Conservation (phyloP, 1,140 invertebrate genomes). For the Pseudomyrmex sp. region DNA sequence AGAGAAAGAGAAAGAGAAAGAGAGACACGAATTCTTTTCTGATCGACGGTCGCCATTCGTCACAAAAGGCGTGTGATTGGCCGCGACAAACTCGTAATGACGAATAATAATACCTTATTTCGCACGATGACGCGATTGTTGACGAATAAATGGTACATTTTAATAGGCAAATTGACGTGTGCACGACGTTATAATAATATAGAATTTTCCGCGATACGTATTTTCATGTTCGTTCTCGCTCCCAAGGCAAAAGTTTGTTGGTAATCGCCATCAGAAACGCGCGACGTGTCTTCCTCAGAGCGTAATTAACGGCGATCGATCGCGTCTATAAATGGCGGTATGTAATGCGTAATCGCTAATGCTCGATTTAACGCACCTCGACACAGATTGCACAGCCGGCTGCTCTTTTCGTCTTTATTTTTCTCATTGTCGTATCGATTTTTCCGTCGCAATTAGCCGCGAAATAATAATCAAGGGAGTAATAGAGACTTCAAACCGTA, state of each 20-base stretch:
- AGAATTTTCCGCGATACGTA: not conserved
- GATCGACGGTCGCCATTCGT: slow-evolving; percentile 14
- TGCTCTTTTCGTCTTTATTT: slow-evolving; percentile 27
- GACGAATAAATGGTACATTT: not conserved
- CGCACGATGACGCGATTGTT: no score
- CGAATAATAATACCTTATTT: no score
- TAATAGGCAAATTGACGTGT: not conserved
- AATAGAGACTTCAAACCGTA: not conserved
- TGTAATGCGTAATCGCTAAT: slow-evolving; percentile 39
- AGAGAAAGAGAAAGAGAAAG: not conserved
- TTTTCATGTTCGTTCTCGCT: not conserved
- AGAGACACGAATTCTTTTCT: not conserved
- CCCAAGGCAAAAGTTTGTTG: not conserved
- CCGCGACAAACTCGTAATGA: not conserved
- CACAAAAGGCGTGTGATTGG: slow-evolving; percentile 28
- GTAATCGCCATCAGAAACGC: not conserved
- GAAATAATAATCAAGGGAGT: no score
- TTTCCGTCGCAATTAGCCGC: not conserved
- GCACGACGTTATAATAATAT: not conserved
- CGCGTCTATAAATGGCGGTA: slow-evolving; percentile 26
- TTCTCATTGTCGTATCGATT: slow-evolving; percentile 41
- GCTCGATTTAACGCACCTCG: slow-evolving; percentile 39
- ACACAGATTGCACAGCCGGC: slow-evolving; percentile 34
- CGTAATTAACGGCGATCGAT: slow-evolving; percentile 44
- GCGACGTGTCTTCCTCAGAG: slow-evolving; percentile 42